Evolutionary conservation across 2,113 vertebrate genomes (phyloP), one percentile per base, ranked within the genome.

Genomic region (Sylvilagus bachmani): DNA sequence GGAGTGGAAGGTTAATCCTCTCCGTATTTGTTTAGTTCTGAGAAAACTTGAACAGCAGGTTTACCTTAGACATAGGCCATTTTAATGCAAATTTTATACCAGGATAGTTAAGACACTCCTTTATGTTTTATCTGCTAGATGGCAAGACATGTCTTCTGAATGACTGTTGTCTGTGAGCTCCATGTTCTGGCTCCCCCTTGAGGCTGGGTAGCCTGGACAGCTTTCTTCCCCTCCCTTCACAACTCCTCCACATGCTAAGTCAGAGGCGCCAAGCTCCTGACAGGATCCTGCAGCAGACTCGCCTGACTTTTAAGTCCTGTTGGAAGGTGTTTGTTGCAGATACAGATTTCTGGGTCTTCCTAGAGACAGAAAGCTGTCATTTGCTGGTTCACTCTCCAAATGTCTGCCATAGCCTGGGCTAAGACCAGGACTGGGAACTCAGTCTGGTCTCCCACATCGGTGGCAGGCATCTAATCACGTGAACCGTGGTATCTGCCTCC

Each of bases 31-130:
- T 87, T 96, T 90, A 88, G 61, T 92, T 93, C 88, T 95, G 87
- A 70, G 49, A 94, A 94, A 85, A 73, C 93, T 90, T 70, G 84
- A 94, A 78, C 38, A 93, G 70, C 89, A 93, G 96, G 97, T 96
- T 97, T 93, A 67, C 87, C 78, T 96, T 82, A 80, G n/a, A 64
- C 70, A 24, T 67, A 10, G 62, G 62, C 91, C 82, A 89, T 95
- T 91, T 94, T 80, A 77, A 95, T 96, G 93, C 86, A 92, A 29
- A 96, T 97, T 95, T 90, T 90, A 78, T 90, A 78, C 70, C 66
- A 79, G 83, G 78, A 61, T 66, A 27, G 61, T 88, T 89, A 44
- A 13, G 74, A n/a, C 79, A 86, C 69, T 93, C 86, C 92, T 92
- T 96, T 71, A 51, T n/a, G 51, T 89, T 93, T 36, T 14, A 13